Evolutionary conservation across 2,113 vertebrate species (phyloP), one percentile per base, ranked within the genome.

Genomic region (Oncorhynchus keta): DNA sequence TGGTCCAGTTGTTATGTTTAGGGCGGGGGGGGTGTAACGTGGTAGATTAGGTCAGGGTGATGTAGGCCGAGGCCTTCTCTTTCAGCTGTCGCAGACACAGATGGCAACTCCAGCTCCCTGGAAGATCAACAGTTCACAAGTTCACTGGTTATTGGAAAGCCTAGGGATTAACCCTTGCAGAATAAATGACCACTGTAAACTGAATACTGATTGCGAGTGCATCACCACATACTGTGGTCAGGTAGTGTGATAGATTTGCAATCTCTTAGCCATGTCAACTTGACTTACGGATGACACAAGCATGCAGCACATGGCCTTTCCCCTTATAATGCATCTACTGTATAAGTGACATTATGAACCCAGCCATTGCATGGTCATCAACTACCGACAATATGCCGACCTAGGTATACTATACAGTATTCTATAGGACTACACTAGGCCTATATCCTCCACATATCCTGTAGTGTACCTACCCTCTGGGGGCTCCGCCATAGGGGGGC

Each of bases 101-200:
- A 89, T 97, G 95, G 90, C 96, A 98, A 79, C 96, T 98, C 96
- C 96, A 98, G 88, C 96, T 98, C 82, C 96, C 96, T 97, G 91
- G 2, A 78, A 82, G 48, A 77, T 59, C 90, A 74, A 88, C 70
- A 71, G 77, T 68, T 75, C 79, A 81, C 68, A 73, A 35, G 49
- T 55, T 14, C 5, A 55, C 51, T 24, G n/a, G 24, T 64, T 64
- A 64, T 3, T n/a, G 61, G 16, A 64, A 61, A 61, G 57, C 57
- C 57, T 4, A n/a, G 2, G n/a, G 61, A 64, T 24, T 64, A 24
- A 64, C 1, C 20, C 61, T 24, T 18, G 51, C 16, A 51, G 13
- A 55, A 55, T 55, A 18, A 55, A 18, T 55, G 4, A 55, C 18
- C 51, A 55, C 13, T 55, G 51, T 55, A 55, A 18, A 45, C 11